Conservation (phyloP, 92 coral and sea anemone genomes). For the Epizoanthus stellaris region DNA sequence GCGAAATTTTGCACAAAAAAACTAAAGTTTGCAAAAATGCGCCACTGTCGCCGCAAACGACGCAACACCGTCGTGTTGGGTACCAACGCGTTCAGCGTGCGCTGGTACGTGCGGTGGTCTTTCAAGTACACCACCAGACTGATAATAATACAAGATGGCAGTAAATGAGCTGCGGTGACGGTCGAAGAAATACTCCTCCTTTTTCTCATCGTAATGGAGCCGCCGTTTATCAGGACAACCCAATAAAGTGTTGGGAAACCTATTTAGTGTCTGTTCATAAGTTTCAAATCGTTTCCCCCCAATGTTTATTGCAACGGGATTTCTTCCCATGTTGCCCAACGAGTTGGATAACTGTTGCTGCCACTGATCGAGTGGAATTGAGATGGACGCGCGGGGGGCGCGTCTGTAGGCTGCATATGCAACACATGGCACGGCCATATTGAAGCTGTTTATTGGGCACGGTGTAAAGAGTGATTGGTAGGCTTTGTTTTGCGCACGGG, state of each 20-base stretch:
- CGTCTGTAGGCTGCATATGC: constrained; percentile 46
- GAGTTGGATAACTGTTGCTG: constrained; percentile 42
- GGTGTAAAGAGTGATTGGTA: background rate
- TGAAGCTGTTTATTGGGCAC: constrained; percentile 24
- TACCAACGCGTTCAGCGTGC: no score
- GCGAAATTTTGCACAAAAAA: no score
- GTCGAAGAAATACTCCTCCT: constrained; percentile 93
- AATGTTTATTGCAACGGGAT: constrained; percentile 78
- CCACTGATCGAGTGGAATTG: constrained; percentile 40
- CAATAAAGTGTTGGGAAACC: constrained; percentile 89
- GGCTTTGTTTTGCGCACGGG: background rate
- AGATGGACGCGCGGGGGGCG: constrained; percentile 41
- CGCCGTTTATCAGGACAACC: constrained; percentile 82
- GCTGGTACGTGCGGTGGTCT: constrained; percentile 87
- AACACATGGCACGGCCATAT: constrained; percentile 44
- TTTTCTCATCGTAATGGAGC: constrained; percentile 71
- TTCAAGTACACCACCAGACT: constrained; percentile 89
- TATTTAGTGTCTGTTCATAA: constrained; percentile 80
- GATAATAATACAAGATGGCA: constrained; percentile 93
- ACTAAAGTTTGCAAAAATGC: no score
- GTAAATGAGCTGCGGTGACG: constrained; percentile 96
- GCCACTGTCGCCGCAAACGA: no score
- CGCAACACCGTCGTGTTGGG: no score
- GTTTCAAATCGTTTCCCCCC: constrained; percentile 95
- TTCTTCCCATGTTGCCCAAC: constrained; percentile 53